Base-by-base conservation (phyloP, 2,797 vertebrate species). In the Amblyopsis hoosieri region DNA sequence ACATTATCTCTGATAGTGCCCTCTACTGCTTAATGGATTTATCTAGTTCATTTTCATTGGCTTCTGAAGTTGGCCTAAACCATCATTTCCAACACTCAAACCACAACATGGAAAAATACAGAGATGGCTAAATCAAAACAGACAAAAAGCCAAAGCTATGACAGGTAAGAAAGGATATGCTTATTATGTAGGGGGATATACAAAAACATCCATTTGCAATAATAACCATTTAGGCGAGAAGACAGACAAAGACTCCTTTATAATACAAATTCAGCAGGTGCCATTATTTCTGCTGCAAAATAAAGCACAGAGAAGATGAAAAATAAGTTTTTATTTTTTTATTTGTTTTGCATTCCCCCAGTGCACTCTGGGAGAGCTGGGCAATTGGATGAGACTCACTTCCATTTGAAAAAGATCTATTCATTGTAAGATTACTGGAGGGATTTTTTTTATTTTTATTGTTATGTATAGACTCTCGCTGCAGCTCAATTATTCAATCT, bases 1-100 rank as follows among this genome's bases (percentile, higher is more conserved):
- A 75, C 33, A 72, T 89, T 81, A 85, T 78, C 78, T 87, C 66
- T 78, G 81, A 85, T 81, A 78, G 76, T 61, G 66, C 79, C 72
- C 66, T 67, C 59, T 58, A 73, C 69, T 72, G 56, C 60, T 80
- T 68, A 76, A 54, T 51, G 49, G 63, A 78, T 85, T 29, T 83
- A 90, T 83, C 83, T 71, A 14, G 62, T 65, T 72, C 60, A 42
- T 75, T 85, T 90, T 89, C 79, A 85, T 88, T 78, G 76, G 57
- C 54, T 71, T 72, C 65, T 77, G 60, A 67, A 68, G 69, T 64
- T 8, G 8, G 37, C 37, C 8, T 42, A 60, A 47, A 67, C 59
- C 14, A 17, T 42, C 64, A 61, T 74, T 68, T 75, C 55, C 57
- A 52, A 51, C 33, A 29, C 33, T 42, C n/a, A 66, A 46, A 69